Base-by-base conservation (phyloP, 2,797 vertebrate genomes). In the Epinephelus malabaricus region DNA sequence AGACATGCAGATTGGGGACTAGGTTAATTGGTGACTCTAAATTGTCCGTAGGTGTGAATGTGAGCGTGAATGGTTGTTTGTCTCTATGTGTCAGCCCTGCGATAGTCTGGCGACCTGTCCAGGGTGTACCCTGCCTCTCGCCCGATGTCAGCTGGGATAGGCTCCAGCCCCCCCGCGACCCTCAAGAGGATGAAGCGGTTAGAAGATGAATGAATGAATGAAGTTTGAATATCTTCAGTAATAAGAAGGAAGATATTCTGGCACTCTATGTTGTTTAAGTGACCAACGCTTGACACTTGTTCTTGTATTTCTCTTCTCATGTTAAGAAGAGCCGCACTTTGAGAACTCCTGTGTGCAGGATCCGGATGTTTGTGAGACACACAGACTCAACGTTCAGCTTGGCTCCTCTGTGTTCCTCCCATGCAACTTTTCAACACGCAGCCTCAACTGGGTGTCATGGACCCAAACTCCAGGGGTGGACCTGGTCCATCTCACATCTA, bases 371-470 rank as follows among this genome's bases (percentile, higher is more conserved):
- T 87, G 81, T 86, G 5, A 86, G 25, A 85, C 0, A 0, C 17
- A 47, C 0, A n/a, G 0, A 17, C 5, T 88, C 30, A 21, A 0
- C 0, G 67, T 11, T 46, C 1, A 2, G 1, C 25, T 88, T 21
- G 86, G 89, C 27, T 89, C 89, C n/a, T 78, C 76, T n/a, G 83
- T 88, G 12, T 54, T 91, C 15, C 78, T 94, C 0, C 87, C 82
- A 2, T 94, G 92, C 70, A 21, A 3, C 40, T 69, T 90, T 30
- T 0, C 1, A 38, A 30, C 0, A 34, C 11, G 0, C 0, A 0
- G 1, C 17, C 0, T 0, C 0, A 0, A 18, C 2, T 3, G 0
- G 45, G 87, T 92, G 63, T 61, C 11, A 1, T 94, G 93, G 93
- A 3, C 0, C 45, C 71, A 82, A 2, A 11, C 0, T 1, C 0